phyloP scores from a whole-genome alignment of 2,888 invertebrate genomes.

The Elgonia sp. region DNA sequence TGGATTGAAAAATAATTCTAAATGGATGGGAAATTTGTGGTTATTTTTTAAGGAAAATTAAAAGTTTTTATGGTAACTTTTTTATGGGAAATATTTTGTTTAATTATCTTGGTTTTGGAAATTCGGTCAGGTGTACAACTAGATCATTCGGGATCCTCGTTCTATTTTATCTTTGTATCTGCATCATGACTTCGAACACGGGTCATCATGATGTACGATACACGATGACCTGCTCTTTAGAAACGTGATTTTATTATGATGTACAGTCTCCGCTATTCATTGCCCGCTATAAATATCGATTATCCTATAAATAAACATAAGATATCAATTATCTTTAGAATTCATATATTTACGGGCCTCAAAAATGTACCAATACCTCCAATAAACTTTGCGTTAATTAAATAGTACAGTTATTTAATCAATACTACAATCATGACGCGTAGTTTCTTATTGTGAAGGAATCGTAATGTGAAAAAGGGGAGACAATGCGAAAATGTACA shows the following conservation, averaged over 20 bases:
- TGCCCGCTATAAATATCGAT: conserved; percentile 73
- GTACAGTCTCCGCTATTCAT: conserved; percentile 61
- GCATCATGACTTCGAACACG: conserved; percentile 74
- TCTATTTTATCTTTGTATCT: conserved; percentile 76
- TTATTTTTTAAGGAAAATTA: too few species aligned
- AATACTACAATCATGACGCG: conserved; percentile 48
- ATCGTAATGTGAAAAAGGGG: conserved; percentile 41
- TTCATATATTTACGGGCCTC: conserved; percentile 48
- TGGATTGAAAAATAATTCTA: too few species aligned
- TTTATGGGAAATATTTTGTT: neutral
- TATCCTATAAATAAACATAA: conserved; percentile 73
- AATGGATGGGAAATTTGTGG: too few species aligned
- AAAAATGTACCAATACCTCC: conserved; percentile 45
- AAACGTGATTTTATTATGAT: conserved; percentile 75
- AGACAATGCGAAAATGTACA: conserved; percentile 36
- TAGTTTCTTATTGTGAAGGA: conserved; percentile 49
- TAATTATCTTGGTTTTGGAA: conserved; percentile 76
- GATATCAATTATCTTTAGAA: conserved; percentile 74
- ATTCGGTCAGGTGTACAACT: conserved; percentile 85
- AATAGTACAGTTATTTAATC: conserved; percentile 74
- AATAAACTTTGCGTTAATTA: conserved; percentile 68
- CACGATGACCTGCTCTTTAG: conserved; percentile 76
- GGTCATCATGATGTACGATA: conserved; percentile 76
- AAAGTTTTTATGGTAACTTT: too few species aligned
- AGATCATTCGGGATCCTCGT: conserved; percentile 80